These are phyloP conservation scores for Hemithea aestivaria DNA, from an alignment of 2,888 invertebrate species.

Conservation along the genomic window DNA sequence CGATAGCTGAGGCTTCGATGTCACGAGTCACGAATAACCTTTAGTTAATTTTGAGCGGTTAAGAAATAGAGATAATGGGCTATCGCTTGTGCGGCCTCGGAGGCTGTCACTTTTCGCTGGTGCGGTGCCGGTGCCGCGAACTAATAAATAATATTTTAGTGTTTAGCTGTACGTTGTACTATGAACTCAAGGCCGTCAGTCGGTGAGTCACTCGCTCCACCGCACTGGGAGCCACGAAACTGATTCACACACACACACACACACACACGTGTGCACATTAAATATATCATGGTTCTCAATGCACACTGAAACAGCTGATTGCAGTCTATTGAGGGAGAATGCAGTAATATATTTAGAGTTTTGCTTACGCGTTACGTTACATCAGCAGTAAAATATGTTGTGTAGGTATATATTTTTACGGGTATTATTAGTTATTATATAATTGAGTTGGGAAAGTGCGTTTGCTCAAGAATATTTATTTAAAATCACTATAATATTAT, in stretches of 20 bases:
- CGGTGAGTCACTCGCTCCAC: conserved; percentile 61
- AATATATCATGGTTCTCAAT: conserved; percentile 26
- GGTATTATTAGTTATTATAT: no score
- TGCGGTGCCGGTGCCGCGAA: conserved; percentile 38
- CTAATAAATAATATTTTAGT: conserved; percentile 67
- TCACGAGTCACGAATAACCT: conserved; percentile 18
- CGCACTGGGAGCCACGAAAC: conserved; percentile 48
- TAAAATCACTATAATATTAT: no score
- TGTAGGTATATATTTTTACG: no score
- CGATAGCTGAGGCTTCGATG: conserved; percentile 9
- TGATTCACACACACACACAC: conserved; percentile 41
- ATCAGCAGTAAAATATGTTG: no score
- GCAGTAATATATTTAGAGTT: conserved; percentile 20
- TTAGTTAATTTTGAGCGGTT: conserved; percentile 25
- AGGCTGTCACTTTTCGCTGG: conserved; percentile 43
- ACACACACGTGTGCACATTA: conserved; percentile 37
- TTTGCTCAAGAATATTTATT: no score
- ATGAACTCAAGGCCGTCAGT: conserved; percentile 66
- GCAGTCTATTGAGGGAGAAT: conserved; percentile 27
- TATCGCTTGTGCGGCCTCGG: conserved; percentile 46
- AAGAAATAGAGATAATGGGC: conserved; percentile 33
- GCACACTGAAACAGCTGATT: conserved; percentile 39
- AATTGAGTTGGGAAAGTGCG: no score
- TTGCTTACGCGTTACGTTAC: no score
- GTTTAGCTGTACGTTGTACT: conserved; percentile 51